Percentiles rank a stretch among this genome's conserved stretches.
Evolutionary conservation across 2,113 vertebrate genomes (phyloP).

Genomic region (Anoplopoma fimbria): DNA sequence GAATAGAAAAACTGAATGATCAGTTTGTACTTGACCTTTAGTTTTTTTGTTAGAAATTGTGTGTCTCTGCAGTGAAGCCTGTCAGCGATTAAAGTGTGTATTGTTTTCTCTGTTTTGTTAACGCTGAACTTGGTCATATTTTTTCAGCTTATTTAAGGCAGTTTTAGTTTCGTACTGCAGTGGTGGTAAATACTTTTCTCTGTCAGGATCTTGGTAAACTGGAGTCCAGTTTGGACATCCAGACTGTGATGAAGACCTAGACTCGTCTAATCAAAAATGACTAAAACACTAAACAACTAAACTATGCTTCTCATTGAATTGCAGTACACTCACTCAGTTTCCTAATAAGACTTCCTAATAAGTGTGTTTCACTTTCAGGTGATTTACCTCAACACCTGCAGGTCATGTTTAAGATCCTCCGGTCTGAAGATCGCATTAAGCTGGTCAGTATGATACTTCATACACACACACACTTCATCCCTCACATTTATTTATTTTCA

Average conservation of each 20-base stretch:
- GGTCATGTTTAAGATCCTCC: constrained; percentile 97
- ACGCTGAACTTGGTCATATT: neutral
- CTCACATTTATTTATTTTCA: neutral
- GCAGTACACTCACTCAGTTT: neutral
- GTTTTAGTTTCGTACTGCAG: neutral
- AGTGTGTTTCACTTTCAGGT: constrained; percentile 80
- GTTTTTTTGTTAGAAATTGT: neutral
- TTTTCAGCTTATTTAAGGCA: neutral
- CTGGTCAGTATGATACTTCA: constrained; percentile 84
- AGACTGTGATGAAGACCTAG: neutral
- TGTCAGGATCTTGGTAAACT: neutral
- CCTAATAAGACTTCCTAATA: neutral
- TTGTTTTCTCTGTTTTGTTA: neutral
- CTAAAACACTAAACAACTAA: neutral
- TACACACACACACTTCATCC: neutral
- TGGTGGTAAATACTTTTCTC: neutral
- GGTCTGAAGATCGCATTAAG: constrained; percentile 96
- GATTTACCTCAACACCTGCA: constrained; percentile 97
- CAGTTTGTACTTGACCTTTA: constrained; percentile 24
- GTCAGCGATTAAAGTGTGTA: neutral
- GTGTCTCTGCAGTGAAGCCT: neutral
- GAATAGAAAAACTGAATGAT: constrained; percentile 32
- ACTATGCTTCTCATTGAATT: neutral
- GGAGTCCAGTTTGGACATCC: neutral
- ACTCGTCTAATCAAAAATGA: neutral